These are phyloP conservation scores for Ceratina australensis DNA, from an alignment of 1,140 invertebrate species.

Conservation along the genomic window DNA sequence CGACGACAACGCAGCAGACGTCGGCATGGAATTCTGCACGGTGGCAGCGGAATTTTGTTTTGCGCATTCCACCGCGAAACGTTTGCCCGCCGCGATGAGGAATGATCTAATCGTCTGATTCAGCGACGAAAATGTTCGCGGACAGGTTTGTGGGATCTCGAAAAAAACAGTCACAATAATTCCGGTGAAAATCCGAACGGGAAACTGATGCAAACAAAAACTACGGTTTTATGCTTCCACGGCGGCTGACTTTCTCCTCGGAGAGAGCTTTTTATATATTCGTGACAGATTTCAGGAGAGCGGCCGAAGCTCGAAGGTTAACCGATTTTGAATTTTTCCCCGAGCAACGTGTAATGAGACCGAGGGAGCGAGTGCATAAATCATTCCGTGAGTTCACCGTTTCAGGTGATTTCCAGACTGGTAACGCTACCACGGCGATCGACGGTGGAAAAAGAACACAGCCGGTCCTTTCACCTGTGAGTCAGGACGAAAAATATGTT, in stretches of 20 bases:
- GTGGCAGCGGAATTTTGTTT: not conserved
- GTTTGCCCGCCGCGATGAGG: not conserved
- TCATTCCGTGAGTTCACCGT: not conserved
- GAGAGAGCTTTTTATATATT: too few species aligned
- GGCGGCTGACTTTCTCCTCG: too few species aligned
- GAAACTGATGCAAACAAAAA: too few species aligned
- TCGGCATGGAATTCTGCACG: not conserved
- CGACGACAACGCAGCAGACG: not conserved
- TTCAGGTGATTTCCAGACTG: slow-evolving; percentile 17
- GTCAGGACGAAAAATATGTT: slow-evolving; percentile 65
- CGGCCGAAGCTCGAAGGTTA: too few species aligned
- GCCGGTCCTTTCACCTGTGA: slow-evolving; percentile 57
- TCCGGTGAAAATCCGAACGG: not conserved
- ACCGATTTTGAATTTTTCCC: too few species aligned
- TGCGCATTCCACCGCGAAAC: too few species aligned
- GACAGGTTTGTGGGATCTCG: not conserved
- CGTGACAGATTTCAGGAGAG: too few species aligned
- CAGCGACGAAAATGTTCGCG: not conserved
- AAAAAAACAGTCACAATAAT: too few species aligned
- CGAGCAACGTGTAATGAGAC: not conserved
- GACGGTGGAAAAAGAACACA: not conserved
- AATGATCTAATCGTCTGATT: not conserved
- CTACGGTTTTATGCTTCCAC: too few species aligned
- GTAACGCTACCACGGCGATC: not conserved
- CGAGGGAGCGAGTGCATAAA: not conserved